phyloP scores from a whole-genome alignment of 2,797 vertebrate genomes.

The Semaprochilodus insignis region DNA sequence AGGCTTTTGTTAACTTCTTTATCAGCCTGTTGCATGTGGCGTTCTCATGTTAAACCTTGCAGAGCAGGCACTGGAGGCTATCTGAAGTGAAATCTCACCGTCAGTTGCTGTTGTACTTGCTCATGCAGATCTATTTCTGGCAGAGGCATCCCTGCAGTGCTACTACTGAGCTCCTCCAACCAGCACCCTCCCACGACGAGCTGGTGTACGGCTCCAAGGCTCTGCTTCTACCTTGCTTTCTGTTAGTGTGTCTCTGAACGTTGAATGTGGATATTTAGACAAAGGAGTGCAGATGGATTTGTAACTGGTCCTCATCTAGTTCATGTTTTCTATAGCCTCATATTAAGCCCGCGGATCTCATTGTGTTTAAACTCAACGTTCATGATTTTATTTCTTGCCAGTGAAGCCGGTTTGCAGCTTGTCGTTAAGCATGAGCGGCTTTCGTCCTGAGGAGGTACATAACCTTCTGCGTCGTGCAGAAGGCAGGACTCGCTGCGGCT shows the following conservation, averaged over 20 bases:
- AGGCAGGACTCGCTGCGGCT: slow-evolving; percentile 70
- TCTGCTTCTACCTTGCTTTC: not conserved
- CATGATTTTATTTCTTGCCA: not conserved
- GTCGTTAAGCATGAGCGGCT: slow-evolving; percentile 28
- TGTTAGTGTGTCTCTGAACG: slow-evolving; percentile 17
- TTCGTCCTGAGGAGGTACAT: slow-evolving; percentile 47
- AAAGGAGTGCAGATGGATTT: not conserved
- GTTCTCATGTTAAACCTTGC: not conserved
- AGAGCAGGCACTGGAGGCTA: slow-evolving; percentile 11
- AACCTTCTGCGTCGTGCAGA: slow-evolving; percentile 65
- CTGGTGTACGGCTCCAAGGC: slow-evolving; percentile 1
- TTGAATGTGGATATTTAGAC: not conserved
- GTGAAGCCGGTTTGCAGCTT: slow-evolving; percentile 12
- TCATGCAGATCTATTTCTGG: slow-evolving; percentile 54
- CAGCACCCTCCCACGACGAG: slow-evolving; percentile 33
- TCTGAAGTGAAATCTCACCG: slow-evolving; percentile 41
- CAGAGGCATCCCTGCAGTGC: slow-evolving; percentile 37
- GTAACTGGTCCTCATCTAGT: not conserved
- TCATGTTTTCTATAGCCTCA: not conserved
- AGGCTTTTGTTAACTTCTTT: not conserved
- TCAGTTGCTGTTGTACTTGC: slow-evolving; percentile 34
- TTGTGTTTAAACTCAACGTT: not conserved
- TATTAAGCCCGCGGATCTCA: too few species aligned
- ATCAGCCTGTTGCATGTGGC: slow-evolving; percentile 27
- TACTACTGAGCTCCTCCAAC: slow-evolving; percentile 36